Percentiles rank a stretch among this genome's conserved stretches.
phyloP scores from a whole-genome alignment of 2,113 vertebrate genomes.

The Oreochromis tanganicae region DNA sequence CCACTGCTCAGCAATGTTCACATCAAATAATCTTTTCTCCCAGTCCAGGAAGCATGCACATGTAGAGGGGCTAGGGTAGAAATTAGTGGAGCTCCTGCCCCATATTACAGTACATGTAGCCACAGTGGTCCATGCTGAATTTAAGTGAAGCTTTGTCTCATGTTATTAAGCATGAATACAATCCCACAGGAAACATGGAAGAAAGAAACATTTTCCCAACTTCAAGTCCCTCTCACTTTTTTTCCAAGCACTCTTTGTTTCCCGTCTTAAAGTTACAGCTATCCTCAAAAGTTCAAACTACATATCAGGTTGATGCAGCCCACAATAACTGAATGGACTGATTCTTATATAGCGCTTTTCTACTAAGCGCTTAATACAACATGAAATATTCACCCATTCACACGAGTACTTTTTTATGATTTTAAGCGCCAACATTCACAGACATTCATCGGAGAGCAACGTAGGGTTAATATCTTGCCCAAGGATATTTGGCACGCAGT shows the following conservation, averaged over 20 bases:
- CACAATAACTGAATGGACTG: not conserved
- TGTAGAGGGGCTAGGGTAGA: not conserved
- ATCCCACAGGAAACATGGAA: not conserved
- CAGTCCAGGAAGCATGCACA: not conserved
- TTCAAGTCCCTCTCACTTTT: not conserved
- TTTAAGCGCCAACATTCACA: not conserved
- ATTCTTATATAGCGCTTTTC: not conserved
- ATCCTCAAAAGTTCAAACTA: not conserved
- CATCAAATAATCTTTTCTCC: not conserved
- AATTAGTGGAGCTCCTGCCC: not conserved
- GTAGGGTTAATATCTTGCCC: not conserved
- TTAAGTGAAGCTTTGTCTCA: not conserved
- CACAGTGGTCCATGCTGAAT: no score
- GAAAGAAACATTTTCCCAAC: not conserved
- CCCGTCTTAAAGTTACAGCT: accelerated
- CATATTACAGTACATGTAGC: not conserved
- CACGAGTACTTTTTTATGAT: not conserved
- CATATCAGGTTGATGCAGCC: not conserved
- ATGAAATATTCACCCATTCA: accelerated
- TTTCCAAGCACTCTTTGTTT: accelerated
- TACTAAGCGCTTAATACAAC: not conserved
- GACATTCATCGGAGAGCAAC: not conserved
- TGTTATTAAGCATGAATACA: not conserved
- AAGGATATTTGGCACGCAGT: not conserved
- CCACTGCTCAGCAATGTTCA: not conserved